Percentiles rank a stretch among this genome's conserved stretches.
These are phyloP conservation scores for Trachurus trachurus DNA, from an alignment of 2,797 vertebrate genomes.

Conservation along the genomic window DNA sequence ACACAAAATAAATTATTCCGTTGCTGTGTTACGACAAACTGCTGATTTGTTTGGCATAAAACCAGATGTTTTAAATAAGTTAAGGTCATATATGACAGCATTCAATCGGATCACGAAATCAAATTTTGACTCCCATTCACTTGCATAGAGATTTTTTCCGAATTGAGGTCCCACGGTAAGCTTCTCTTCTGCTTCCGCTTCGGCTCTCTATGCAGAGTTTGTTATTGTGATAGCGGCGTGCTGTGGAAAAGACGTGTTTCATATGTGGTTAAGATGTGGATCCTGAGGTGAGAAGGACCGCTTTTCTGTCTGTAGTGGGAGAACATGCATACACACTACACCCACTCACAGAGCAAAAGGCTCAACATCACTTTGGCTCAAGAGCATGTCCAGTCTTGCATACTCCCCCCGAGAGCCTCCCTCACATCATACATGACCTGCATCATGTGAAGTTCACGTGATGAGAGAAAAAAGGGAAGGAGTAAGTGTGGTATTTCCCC, in stretches of 20 bases:
- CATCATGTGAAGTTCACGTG: conserved; percentile 57
- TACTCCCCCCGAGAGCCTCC: conserved; percentile 48
- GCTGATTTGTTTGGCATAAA: no score
- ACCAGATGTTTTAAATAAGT: no score
- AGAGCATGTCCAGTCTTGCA: conserved; percentile 52
- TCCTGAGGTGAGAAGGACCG: conserved; percentile 18
- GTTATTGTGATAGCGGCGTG: conserved; percentile 28
- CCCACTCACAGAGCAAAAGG: not conserved
- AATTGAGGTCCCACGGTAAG: no score
- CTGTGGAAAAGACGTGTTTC: conserved; percentile 29
- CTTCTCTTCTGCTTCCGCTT: no score
- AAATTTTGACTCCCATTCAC: no score
- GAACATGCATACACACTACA: not conserved
- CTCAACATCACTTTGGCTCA: conserved; percentile 24
- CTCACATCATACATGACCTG: conserved; percentile 65
- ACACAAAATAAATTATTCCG: no score
- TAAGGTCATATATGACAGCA: no score
- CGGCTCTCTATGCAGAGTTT: conserved; percentile 9
- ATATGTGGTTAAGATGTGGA: conserved; percentile 17
- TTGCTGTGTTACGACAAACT: no score
- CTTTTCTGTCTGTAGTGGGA: conserved; percentile 3
- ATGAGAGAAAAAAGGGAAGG: conserved; percentile 23
- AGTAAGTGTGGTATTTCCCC: not conserved
- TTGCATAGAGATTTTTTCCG: no score
- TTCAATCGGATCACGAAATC: no score